phyloP scores from a whole-genome alignment of 2,113 vertebrate species.

The Oostethus manadensis region DNA sequence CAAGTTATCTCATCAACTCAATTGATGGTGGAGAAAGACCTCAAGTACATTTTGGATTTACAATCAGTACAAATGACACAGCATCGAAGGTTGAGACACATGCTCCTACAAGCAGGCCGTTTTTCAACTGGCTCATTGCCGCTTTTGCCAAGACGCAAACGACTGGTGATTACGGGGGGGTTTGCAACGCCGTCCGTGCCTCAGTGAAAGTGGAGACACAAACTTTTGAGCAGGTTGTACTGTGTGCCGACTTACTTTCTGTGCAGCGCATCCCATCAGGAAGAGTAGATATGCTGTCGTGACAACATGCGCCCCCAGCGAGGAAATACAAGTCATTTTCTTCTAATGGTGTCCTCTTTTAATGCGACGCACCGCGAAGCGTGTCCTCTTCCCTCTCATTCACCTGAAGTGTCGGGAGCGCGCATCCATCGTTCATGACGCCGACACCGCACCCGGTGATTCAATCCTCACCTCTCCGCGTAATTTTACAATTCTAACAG shows the following conservation, averaged over 20 bases:
- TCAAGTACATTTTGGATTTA: neutral
- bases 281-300: slow-evolving; percentile 64
- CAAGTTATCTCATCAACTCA: slow-evolving; percentile 2
- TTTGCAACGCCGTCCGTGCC: slow-evolving; percentile 22
- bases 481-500: too few relatives aligned
- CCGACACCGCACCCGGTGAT: slow-evolving; percentile 23
- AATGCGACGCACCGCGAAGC: slow-evolving; percentile 49
- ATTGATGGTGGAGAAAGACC: neutral
- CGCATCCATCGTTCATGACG: slow-evolving; percentile 67
- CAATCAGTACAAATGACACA: neutral
- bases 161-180: slow-evolving; percentile 16
- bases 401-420: slow-evolving; percentile 74
- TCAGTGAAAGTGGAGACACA: slow-evolving; percentile 19
- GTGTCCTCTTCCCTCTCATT: slow-evolving; percentile 67
- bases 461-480: slow-evolving; percentile 6
- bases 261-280: slow-evolving; percentile 63
- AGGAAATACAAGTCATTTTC: slow-evolving; percentile 60
- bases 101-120: slow-evolving; percentile 5
- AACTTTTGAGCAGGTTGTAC: slow-evolving; percentile 22
- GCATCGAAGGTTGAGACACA: too few relatives aligned
- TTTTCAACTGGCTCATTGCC: neutral
- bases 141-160: slow-evolving; percentile 13
- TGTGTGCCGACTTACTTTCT: slow-evolving; percentile 66
- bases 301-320: slow-evolving; percentile 55
- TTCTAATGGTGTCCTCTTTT: slow-evolving; percentile 42